A percentile compares a stretch with the other conserved stretches of the same genome.
Evolutionary conservation across 2,113 vertebrate species (phyloP).

Genomic region (Bombycilla garrulus): DNA sequence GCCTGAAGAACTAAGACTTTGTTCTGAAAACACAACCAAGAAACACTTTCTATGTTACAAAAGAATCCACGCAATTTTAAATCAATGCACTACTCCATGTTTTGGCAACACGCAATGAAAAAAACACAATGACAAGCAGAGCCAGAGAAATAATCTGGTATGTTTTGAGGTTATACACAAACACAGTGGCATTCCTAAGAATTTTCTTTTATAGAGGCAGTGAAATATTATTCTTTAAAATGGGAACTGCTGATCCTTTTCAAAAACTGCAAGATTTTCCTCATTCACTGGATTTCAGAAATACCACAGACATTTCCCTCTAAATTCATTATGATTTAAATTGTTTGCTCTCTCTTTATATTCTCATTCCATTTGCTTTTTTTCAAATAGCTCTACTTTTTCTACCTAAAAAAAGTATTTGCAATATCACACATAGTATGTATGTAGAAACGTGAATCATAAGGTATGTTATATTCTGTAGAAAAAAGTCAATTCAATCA

Average conservation of each 20-base stretch:
- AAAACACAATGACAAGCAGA: constrained; percentile 36
- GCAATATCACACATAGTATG: not conserved
- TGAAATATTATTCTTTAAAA: not conserved
- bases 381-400: not conserved
- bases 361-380: not conserved
- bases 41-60: not conserved
- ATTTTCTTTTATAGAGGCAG: not conserved
- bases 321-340: not conserved
- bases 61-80: constrained; percentile 22
- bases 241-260: not conserved
- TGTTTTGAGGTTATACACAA: not conserved
- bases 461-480: not conserved
- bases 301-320: not conserved
- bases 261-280: not conserved
- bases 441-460: not conserved
- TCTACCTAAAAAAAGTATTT: not conserved
- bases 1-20: constrained; percentile 29
- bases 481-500: not conserved
- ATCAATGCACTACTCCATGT: not conserved
- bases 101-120: constrained; percentile 39
- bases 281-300: not conserved
- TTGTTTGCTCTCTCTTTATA: not conserved
- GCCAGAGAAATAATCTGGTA: constrained; percentile 11
- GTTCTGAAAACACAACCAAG: constrained; percentile 43
- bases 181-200: not conserved